A percentile compares a stretch with the other conserved stretches of the same genome.
Evolutionary conservation across 2,113 vertebrate genomes (phyloP).

Genomic region (Salvelinus alpinus): DNA sequence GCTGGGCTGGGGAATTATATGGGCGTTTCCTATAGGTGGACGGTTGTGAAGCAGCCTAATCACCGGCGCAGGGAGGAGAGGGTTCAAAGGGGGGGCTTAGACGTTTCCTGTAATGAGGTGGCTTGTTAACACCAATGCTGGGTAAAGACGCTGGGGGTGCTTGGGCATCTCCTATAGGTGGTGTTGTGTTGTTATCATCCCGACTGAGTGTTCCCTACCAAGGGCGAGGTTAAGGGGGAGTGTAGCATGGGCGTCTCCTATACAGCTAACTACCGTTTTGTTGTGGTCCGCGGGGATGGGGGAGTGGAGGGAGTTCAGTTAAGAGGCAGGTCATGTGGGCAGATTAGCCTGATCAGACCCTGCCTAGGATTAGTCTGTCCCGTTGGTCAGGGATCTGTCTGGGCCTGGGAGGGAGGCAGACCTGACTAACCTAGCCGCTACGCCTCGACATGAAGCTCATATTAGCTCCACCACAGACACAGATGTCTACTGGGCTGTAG

Average conservation of each 20-base stretch:
- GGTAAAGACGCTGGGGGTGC: background rate
- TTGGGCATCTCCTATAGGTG: background rate
- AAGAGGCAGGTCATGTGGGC: constrained; percentile 26
- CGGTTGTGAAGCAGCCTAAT: no score
- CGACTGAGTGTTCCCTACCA: background rate
- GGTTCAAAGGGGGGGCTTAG: no score
- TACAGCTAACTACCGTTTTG: background rate
- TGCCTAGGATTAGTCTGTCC: constrained; percentile 63
- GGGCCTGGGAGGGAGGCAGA: background rate
- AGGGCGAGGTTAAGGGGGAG: background rate
- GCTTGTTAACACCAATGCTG: background rate
- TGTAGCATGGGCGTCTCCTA: background rate
- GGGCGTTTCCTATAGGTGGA: no score
- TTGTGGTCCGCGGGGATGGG: background rate
- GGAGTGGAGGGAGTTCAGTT: constrained; percentile 28
- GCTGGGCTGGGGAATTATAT: no score
- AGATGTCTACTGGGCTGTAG: background rate
- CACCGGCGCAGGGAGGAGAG: no score
- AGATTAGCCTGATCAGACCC: constrained; percentile 72
- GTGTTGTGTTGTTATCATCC: background rate
- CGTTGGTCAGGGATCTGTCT: constrained; percentile 31
- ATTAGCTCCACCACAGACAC: no score
- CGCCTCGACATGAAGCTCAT: background rate
- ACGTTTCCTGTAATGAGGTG: background rate
- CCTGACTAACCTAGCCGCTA: background rate